Conservation (phyloP, 2,888 invertebrate species). For the Hymenopus coronatus region DNA sequence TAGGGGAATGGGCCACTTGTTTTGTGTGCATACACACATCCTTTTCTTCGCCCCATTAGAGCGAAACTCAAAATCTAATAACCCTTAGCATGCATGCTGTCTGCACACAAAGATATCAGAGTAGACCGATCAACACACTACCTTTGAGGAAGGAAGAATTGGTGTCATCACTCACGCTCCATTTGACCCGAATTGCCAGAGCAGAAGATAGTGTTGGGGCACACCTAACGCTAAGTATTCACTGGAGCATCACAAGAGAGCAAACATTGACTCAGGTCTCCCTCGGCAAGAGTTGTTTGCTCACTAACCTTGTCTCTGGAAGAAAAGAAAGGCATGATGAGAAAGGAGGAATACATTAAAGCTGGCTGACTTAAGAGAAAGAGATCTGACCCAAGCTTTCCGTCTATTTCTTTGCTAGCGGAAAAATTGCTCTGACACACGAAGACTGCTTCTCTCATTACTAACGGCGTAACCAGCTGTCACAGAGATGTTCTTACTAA, state of each 20-base stretch:
- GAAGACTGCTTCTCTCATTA: not conserved
- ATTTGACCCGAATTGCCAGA: not conserved
- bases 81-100: not conserved
- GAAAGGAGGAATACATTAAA: not conserved
- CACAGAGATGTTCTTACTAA: not conserved
- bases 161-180: not conserved
- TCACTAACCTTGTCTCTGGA: not conserved
- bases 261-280: slow-evolving; percentile 21
- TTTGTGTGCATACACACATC: not conserved
- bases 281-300: not conserved
- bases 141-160: not conserved
- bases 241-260: not conserved
- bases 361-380: not conserved
- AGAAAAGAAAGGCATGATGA: not conserved
- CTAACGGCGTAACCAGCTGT: not conserved
- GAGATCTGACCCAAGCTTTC: not conserved
- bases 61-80: not conserved
- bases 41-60: not conserved
- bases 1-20: too few species aligned
- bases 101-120: not conserved
- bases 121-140: not conserved
- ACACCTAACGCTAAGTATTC: slow-evolving; percentile 18
- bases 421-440: not conserved
- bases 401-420: not conserved
- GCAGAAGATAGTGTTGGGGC: not conserved